These are phyloP conservation scores for Iselma pallidipennis DNA, from an alignment of 2,888 invertebrate genomes.

Conservation along the genomic window DNA sequence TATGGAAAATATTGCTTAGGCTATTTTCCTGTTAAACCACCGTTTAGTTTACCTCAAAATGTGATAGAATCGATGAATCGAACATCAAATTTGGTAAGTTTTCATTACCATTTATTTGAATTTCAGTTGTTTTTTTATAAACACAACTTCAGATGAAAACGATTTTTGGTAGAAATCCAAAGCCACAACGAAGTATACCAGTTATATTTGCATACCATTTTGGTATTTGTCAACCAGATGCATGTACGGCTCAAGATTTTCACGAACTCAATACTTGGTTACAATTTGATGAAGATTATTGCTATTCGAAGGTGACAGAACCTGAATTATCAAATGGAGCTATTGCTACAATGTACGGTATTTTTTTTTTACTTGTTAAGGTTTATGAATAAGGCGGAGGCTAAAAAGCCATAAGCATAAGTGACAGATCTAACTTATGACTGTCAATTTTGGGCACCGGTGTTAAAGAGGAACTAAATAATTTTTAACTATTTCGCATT, in stretches of 20 bases:
- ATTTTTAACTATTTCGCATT: too few species aligned
- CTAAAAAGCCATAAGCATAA: too few species aligned
- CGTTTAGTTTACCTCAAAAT: background rate
- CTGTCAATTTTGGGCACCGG: too few species aligned
- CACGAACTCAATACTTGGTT: background rate
- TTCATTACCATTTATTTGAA: background rate
- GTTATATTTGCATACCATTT: background rate
- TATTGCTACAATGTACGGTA: conserved; percentile 1
- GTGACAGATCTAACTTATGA: too few species aligned
- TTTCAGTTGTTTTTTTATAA: background rate
- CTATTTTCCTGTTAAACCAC: too few species aligned
- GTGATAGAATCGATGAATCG: background rate
- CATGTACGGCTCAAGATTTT: conserved; percentile 11
- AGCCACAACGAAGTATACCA: background rate
- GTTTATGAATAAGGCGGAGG: too few species aligned
- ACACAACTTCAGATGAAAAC: background rate
- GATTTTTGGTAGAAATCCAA: too few species aligned
- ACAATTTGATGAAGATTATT: conserved; percentile 1
- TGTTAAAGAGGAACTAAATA: too few species aligned
- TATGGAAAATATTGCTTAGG: too few species aligned
- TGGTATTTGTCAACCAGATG: conserved; percentile 14
- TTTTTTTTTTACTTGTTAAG: background rate
- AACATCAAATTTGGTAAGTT: background rate
- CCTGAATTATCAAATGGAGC: conserved; percentile 5
- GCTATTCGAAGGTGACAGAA: conserved; percentile 5